Base-by-base conservation (phyloP, 2,888 invertebrate species). In the Prosopocoilus inquinatus region DNA sequence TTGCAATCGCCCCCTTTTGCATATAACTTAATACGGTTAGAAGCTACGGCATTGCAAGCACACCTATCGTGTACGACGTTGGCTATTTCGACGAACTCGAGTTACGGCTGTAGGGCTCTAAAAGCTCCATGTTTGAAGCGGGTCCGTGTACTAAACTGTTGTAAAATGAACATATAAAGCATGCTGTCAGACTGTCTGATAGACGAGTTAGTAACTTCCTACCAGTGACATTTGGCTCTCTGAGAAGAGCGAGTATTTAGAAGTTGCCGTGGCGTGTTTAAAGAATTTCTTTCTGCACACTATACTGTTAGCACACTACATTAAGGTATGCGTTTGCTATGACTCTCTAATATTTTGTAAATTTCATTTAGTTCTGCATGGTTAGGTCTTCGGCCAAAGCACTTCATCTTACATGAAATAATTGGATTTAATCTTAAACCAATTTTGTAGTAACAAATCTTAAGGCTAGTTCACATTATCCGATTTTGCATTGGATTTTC, bases 121-220 rank as follows among this genome's bases (percentile, higher is more conserved):
- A 75, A 75, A 70, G 67, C 71, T 68, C 67, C 66, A 72, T 64
- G 68, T 66, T 62, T 64, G 63, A 64, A 67, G 61, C 65, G 65
- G 67, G 60, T 55, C 67, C 53, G 47, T 57, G 20, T 64, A 71
- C 72, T 74, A 74, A 76, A 77, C 74, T 76, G 74, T 72, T 76
- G 76, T 75, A 75, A 76, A 77, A 76, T 76, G 76, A 74, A 74
- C 75, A 73, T 75, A 76, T 77, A 77, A 76, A 77, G 70, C 73
- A 73, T 73, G 68, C 73, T 70, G 74, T 71, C 74, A 70, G 71
- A 66, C 69, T 66, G 72, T 66, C 68, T 72, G 70, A 71, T 72
- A 71, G 70, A 71, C 59, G 68, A 69, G 48, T 44, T 48, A 43
- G 53, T 53, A 48, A 53, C 53, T 32, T 53, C 53, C 44, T 53